phyloP scores from a whole-genome alignment of 1,140 invertebrate species.

The Eurosta solidaginis region DNA sequence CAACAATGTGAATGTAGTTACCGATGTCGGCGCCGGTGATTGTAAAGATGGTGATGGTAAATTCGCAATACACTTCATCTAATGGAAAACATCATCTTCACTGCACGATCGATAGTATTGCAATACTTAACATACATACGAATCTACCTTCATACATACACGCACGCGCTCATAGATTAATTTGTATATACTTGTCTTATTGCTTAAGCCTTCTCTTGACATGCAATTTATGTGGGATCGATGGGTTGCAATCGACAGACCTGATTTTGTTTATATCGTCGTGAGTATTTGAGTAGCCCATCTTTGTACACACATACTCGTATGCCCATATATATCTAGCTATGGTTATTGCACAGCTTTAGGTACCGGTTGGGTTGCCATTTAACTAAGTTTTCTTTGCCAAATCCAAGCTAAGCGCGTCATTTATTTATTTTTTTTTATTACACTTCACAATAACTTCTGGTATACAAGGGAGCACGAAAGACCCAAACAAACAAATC shows the following conservation, averaged over 20 bases:
- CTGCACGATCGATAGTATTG: conserved; percentile 10
- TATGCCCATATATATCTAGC: background rate
- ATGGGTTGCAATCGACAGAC: background rate
- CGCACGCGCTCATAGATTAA: background rate
- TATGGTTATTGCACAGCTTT: background rate
- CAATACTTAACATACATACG: background rate
- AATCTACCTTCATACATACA: background rate
- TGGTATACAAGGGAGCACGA: too few species aligned
- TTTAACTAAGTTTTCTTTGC: too few species aligned
- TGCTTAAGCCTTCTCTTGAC: background rate
- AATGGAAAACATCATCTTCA: conserved; percentile 5
- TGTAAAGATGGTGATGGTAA: background rate
- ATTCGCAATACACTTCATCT: background rate
- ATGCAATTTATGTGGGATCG: conserved; percentile 11
- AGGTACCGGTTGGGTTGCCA: too few species aligned
- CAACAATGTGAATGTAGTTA: background rate
- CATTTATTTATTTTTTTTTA: too few species aligned
- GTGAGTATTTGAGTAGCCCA: background rate
- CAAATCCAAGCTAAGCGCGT: too few species aligned
- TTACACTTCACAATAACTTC: too few species aligned
- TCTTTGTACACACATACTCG: background rate
- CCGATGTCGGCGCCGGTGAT: background rate
- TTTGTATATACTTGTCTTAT: too few species aligned
- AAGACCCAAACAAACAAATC: too few species aligned
- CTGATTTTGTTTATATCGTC: background rate